Evolutionary conservation across 1,140 invertebrate species (phyloP), one percentile per base, ranked within the genome.

Genomic region (Parasteatoda tepidariorum): DNA sequence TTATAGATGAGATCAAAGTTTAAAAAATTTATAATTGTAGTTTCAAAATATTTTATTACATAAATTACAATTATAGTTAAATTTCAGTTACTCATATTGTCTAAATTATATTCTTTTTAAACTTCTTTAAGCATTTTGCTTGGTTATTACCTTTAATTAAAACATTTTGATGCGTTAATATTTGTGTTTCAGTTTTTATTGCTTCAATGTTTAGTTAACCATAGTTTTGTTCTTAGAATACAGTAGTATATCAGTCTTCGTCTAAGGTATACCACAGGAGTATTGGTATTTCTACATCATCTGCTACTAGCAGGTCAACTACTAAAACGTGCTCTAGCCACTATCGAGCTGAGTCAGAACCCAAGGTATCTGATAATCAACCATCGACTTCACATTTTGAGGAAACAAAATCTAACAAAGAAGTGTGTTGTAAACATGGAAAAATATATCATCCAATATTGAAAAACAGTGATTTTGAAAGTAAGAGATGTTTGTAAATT

Each of bases 271-370:
- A 92, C 2, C 90, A 94, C 84, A 89, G 96, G 67, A 96, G 96
- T 87, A 93, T 98, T 83, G 96, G 96, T 28, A 97, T 98, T 84
- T 97, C 96, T 22, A 96, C 96, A 0, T 96, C 96, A 0, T 97
- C 95, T 79, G 98, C 96, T 1, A 98, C 96, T 1, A 97, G 95
- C 13, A 91, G 95, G 73, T 97, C 96, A 55, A 98, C 96, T 5
- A 96, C 95, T 41, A 98, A 97, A 89, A 97, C 96, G 13, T 95
- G 94, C 86, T 96, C 95, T 30, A 97, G 95, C 89, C 95, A 95
- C 11, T 97, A 97, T 87, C 92, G 92, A 90, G 92, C 89, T 74
- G 87, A 89, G 3, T 79, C 75, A 2, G 64, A 87, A 86, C 15
- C 55, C 22, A 82, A 48, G 62, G 28, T 71, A 22, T 34, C 54